A percentile compares a stretch with the other conserved stretches of the same genome.
Conservation (phyloP, 2,113 vertebrate genomes). For the Ancistrus triradiatus region DNA sequence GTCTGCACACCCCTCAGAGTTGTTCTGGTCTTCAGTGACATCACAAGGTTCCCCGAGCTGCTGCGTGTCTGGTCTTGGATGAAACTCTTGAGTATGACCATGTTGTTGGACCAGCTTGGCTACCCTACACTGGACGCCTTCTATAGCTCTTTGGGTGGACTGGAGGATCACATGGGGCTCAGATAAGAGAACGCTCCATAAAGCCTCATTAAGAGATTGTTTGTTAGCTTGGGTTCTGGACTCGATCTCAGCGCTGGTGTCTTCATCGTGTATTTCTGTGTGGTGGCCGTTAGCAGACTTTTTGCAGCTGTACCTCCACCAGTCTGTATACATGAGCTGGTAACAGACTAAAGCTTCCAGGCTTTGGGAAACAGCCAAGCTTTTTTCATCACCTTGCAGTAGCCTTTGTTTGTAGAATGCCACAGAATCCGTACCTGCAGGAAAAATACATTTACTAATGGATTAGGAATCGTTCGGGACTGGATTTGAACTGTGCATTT, state of each 20-base stretch:
- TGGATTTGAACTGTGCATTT: too few relatives aligned
- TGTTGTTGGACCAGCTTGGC: conserved; percentile 78
- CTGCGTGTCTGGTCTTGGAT: conserved; percentile 39
- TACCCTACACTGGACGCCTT: conserved; percentile 74
- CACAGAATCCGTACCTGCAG: conserved; percentile 54
- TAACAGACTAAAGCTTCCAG: conserved; percentile 80
- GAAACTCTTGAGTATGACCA: conserved; percentile 56
- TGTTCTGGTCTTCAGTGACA: conserved; percentile 22
- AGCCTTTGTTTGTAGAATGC: conserved; percentile 57
- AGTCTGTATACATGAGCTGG: conserved; percentile 74
- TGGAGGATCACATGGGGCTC: conserved; percentile 78
- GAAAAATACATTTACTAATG: too few relatives aligned
- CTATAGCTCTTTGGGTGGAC: conserved; percentile 65
- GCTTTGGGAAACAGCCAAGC: conserved; percentile 64
- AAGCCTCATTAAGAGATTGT: background rate
- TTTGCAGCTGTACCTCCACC: conserved; percentile 72
- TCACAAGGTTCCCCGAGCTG: background rate
- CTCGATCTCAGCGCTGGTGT: background rate
- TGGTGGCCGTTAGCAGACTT: background rate
- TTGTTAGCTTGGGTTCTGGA: conserved; percentile 16
- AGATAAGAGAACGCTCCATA: conserved; percentile 71
- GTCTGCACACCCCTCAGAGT: background rate
- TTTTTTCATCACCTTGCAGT: conserved; percentile 47
- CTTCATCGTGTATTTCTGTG: background rate
- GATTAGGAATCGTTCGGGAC: too few relatives aligned